Conservation (phyloP, 2,113 vertebrate genomes). For the Oceanites oceanicus region DNA sequence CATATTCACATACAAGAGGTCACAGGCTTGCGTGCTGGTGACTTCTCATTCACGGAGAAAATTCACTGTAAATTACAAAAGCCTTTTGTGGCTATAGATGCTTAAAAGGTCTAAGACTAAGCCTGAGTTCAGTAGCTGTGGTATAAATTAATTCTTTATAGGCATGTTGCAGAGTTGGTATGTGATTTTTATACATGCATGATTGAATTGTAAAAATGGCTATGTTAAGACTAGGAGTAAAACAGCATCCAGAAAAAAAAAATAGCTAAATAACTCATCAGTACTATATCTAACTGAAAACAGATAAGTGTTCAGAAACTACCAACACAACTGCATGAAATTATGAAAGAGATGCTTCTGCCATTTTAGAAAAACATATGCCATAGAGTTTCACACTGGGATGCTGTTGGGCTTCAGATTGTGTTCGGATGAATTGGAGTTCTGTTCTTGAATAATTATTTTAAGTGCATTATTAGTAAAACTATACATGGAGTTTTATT, state of each 20-base stretch:
- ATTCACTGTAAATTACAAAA: background rate
- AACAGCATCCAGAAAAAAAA: background rate
- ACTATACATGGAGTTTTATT: background rate
- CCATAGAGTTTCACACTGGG: background rate
- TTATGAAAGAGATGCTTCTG: slow-evolving; percentile 31
- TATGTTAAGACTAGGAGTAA: background rate
- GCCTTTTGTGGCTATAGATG: slow-evolving; percentile 9
- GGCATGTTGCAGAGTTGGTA: background rate
- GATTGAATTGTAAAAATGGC: slow-evolving; percentile 34
- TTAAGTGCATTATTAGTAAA: background rate
- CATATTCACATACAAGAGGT: background rate
- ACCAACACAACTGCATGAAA: slow-evolving; percentile 7
- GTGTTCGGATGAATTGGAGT: background rate
- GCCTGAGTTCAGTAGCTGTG: background rate
- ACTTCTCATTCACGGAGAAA: slow-evolving; percentile 16
- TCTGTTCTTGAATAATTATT: background rate
- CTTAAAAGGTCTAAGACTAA: background rate
- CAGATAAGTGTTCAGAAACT: background rate
- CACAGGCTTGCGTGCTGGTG: background rate
- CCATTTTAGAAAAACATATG: slow-evolving; percentile 14
- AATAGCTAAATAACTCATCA: background rate
- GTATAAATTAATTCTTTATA: background rate
- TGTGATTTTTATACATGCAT: background rate
- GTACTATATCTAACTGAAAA: background rate
- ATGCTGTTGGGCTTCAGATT: slow-evolving; percentile 9